phyloP scores from a whole-genome alignment of 2,888 invertebrate genomes.

The Chromoteleia sp. region DNA sequence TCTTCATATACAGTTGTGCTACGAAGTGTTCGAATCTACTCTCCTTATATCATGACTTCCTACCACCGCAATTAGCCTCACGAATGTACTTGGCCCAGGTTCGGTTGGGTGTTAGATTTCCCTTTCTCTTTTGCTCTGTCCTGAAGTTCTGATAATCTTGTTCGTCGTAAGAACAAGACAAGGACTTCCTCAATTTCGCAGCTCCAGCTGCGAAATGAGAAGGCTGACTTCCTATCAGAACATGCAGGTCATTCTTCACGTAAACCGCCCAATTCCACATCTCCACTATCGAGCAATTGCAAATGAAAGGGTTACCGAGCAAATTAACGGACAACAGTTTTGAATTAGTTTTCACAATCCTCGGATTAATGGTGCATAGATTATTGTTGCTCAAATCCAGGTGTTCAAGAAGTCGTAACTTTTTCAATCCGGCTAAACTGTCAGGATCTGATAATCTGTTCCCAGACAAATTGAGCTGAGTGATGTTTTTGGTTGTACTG shows the following conservation, averaged over 20 bases:
- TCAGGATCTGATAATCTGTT: constrained; percentile 86
- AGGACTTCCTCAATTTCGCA: constrained; percentile 88
- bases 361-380: constrained; percentile 87
- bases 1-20: constrained; percentile 47
- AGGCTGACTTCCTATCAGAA: constrained; percentile 88
- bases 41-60: constrained; percentile 78
- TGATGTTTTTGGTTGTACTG: constrained; percentile 87
- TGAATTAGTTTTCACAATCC: constrained; percentile 86
- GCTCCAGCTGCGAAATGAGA: constrained; percentile 88
- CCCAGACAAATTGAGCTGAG: constrained; percentile 87
- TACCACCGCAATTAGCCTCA: constrained; percentile 88
- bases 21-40: constrained; percentile 72
- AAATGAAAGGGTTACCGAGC: constrained; percentile 89
- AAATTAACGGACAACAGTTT: constrained; percentile 87
- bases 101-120: constrained; percentile 87
- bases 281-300: constrained; percentile 89
- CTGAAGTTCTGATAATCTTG: constrained; percentile 84
- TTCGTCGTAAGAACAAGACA: constrained; percentile 88
- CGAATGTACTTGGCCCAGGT: constrained; percentile 91
- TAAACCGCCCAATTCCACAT: constrained; percentile 91
- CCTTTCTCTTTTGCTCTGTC: constrained; percentile 86
- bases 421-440: constrained; percentile 86
- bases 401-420: constrained; percentile 86
- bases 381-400: constrained; percentile 89
- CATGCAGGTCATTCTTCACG: constrained; percentile 88